These are phyloP conservation scores for Scaptomyza flava DNA, from an alignment of 2,888 invertebrate species.

Conservation along the genomic window DNA sequence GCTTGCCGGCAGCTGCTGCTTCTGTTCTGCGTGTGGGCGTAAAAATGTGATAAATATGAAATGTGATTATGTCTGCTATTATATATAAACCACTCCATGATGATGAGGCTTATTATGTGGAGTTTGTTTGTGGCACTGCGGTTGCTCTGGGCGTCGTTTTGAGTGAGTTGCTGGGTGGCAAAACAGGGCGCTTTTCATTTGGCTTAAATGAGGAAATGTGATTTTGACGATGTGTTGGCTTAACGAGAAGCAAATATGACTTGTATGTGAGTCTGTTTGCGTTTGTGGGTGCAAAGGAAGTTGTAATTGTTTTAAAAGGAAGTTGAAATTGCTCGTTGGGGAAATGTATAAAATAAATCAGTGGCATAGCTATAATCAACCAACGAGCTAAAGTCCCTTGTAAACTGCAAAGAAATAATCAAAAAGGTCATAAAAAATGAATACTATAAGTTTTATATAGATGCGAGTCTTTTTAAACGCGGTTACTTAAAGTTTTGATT, in stretches of 20 bases:
- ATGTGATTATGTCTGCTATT: constrained; percentile 81
- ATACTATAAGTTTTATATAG: constrained; percentile 12
- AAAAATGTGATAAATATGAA: constrained; percentile 82
- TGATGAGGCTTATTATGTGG: constrained; percentile 80
- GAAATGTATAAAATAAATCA: constrained; percentile 77
- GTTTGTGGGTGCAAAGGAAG: constrained; percentile 55
- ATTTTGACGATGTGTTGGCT: constrained; percentile 82
- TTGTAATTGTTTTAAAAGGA: constrained; percentile 80
- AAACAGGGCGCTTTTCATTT: constrained; percentile 6
- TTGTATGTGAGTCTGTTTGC: constrained; percentile 14
- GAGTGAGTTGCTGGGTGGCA: constrained; percentile 42
- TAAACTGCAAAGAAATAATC: constrained; percentile 27
- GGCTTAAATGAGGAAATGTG: constrained; percentile 73
- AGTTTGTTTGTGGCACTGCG: constrained; percentile 72
- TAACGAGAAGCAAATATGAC: constrained; percentile 58
- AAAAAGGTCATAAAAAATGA: constrained; percentile 8
- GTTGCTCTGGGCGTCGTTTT: constrained; percentile 76
- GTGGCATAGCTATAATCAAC: constrained; percentile 27
- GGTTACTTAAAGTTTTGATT: neutral
- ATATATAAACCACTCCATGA: constrained; percentile 64
- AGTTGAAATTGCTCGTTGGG: constrained; percentile 74
- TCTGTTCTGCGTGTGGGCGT: constrained; percentile 66
- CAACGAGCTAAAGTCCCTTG: constrained; percentile 14
- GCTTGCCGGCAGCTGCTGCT: neutral
- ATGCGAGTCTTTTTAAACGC: neutral